phyloP scores from a whole-genome alignment of 2,888 invertebrate genomes.

The Peribatodes rhomboidaria region DNA sequence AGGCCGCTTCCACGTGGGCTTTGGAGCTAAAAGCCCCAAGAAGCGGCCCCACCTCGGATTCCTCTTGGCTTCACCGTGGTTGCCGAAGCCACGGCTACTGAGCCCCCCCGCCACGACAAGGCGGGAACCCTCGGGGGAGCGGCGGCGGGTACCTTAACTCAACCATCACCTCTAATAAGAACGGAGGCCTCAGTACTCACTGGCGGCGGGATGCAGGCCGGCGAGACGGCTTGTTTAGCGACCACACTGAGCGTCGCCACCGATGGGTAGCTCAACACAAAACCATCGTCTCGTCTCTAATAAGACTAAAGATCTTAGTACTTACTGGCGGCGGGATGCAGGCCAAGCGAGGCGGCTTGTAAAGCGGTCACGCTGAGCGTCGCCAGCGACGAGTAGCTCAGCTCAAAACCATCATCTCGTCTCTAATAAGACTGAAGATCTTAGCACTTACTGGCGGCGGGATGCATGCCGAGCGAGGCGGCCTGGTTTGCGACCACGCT shows the following conservation, averaged over 20 bases:
- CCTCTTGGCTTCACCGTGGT: too few relatives aligned
- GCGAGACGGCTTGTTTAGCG: conserved; percentile 94
- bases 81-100: too few relatives aligned
- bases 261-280: conserved; percentile 78
- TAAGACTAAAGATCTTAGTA: neutral
- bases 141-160: conserved; percentile 75
- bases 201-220: conserved; percentile 89
- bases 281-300: too few relatives aligned
- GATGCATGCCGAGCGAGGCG: conserved; percentile 92
- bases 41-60: too few relatives aligned
- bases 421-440: neutral
- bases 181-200: neutral
- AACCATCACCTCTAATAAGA: neutral
- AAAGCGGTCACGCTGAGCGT: conserved; percentile 94
- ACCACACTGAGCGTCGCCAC: conserved; percentile 93
- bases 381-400: conserved; percentile 86
- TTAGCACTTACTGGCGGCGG: conserved; percentile 69
- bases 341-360: conserved; percentile 93
- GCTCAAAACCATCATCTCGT: conserved; percentile 50
- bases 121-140: too few relatives aligned
- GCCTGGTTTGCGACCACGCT: conserved; percentile 95
- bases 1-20: too few relatives aligned
- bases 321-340: conserved; percentile 86
- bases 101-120: too few relatives aligned
- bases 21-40: too few relatives aligned